Base-by-base conservation (phyloP, 2,888 invertebrate species). In the Polymixis lichenea region DNA sequence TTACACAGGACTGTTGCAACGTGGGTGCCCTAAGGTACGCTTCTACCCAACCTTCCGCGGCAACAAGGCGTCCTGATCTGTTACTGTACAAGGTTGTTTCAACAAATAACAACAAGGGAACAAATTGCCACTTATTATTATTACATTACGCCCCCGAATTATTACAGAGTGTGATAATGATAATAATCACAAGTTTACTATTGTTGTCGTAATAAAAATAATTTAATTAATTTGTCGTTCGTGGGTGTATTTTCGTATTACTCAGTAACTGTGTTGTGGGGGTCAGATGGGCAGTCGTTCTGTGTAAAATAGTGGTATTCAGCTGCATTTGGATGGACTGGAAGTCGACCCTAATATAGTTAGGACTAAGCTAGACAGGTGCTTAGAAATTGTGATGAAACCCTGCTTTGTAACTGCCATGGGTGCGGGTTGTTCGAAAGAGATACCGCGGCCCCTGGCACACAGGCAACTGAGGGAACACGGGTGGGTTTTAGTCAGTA, bases 141-240 rank as follows among this genome's bases (percentile, higher is more conserved):
- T 74, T 74, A 46, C 15, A 60, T 38, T 38, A 60, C 65, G 74
- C 28, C n/a, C 55, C 43, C 28, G 17, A 61, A 66, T 80, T 72
- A 77, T 65, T n/a, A 28, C 17, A 11, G 55, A 60, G 81, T 22
- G 75, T 66, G 81, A 49, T 28, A 28, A 28, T 66, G 81, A 49
- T 28, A 28, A 28, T 43, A 64, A n/a, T 51, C 25, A 11, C 15
- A 0, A 49, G 65, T 65, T 74, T 65, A 78, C 28, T 38, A 46
- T 22, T 46, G 32, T 53, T 49, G 17, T 49, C 19, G 9, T 49
- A 65, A 75, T 80, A 77, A 77, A 64, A 17, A 11, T 58, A 77
- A 77, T 64, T 13, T 73, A 77, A 56, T 43, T 56, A 56, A 19
- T n/a, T n/a, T 19, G 53, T 43, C 22, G 38, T 19, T 38, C 53